A percentile compares a stretch with the other conserved stretches of the same genome.
Evolutionary conservation across 2,113 vertebrate genomes (phyloP).

Genomic region (Alexandromys fortis): DNA sequence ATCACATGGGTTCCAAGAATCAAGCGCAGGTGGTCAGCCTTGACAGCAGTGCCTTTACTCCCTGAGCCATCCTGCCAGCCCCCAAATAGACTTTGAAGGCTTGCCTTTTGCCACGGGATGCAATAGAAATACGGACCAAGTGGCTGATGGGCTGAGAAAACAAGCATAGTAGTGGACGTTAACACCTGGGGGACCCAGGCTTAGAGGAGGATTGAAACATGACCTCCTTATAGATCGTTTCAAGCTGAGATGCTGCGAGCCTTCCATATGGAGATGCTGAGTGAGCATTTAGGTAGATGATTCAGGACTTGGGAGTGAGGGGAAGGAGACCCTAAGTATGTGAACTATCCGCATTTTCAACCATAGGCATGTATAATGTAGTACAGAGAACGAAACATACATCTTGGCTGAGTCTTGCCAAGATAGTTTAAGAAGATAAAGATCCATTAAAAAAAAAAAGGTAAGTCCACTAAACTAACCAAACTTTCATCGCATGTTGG

Average conservation of each 20-base stretch:
- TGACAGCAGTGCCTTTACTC: neutral
- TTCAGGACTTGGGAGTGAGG: neutral
- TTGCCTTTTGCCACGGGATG: neutral
- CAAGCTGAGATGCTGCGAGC: neutral
- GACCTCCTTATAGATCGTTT: neutral
- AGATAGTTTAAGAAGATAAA: slow-evolving; percentile 33
- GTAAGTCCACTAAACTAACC: neutral
- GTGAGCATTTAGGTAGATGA: too few relatives aligned
- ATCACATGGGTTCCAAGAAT: neutral
- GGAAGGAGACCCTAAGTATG: too few relatives aligned
- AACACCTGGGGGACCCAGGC: neutral
- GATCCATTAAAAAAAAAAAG: neutral
- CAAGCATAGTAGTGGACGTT: neutral
- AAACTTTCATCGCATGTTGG: neutral
- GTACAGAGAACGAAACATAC: neutral
- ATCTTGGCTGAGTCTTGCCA: neutral
- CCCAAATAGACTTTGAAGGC: neutral
- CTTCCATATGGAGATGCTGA: neutral
- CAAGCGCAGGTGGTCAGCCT: neutral
- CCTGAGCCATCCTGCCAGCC: neutral
- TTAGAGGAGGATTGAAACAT: neutral
- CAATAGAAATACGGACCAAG: neutral
- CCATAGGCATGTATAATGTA: neutral
- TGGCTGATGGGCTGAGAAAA: neutral
- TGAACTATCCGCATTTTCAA: neutral